A percentile compares a stretch with the other conserved stretches of the same genome.
phyloP scores from a whole-genome alignment of 2,888 invertebrate species.

The Epinotia brunnichana region DNA sequence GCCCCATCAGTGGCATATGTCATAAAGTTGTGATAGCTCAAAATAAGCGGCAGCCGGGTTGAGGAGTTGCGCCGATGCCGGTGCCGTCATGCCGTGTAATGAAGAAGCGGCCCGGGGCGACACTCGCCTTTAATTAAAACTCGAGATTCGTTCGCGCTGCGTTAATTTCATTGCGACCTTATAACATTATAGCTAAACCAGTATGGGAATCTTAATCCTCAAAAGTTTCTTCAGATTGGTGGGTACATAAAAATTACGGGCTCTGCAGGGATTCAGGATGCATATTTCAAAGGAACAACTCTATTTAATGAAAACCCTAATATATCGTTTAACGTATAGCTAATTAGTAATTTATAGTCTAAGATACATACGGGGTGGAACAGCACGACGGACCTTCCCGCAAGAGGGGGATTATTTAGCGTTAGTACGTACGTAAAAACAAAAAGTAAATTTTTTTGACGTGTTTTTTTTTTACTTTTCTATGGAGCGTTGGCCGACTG shows the following conservation, averaged over 20 bases:
- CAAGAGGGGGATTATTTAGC: too few species aligned
- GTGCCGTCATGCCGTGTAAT: too few species aligned
- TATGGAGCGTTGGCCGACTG: too few species aligned
- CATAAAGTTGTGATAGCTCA: slow-evolving; percentile 12
- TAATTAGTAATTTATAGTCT: too few species aligned
- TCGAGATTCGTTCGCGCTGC: slow-evolving; percentile 64
- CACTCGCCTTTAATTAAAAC: slow-evolving; percentile 73
- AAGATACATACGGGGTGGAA: too few species aligned
- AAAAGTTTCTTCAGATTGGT: background rate
- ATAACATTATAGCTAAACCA: background rate
- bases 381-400: too few species aligned
- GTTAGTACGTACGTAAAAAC: too few species aligned
- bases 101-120: slow-evolving; percentile 46
- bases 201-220: slow-evolving; percentile 7
- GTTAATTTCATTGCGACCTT: slow-evolving; percentile 45
- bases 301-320: too few species aligned
- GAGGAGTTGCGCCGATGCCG: slow-evolving; percentile 22
- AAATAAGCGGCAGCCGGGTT: slow-evolving; percentile 25
- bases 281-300: too few species aligned
- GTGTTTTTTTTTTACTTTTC: too few species aligned
- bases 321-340: too few species aligned
- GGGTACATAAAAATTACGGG: background rate
- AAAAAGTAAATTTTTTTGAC: too few species aligned
- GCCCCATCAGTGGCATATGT: background rate
- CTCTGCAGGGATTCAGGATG: background rate